These are phyloP conservation scores for Tetraneura akinire DNA, from an alignment of 1,140 invertebrate genomes.

Conservation along the genomic window DNA sequence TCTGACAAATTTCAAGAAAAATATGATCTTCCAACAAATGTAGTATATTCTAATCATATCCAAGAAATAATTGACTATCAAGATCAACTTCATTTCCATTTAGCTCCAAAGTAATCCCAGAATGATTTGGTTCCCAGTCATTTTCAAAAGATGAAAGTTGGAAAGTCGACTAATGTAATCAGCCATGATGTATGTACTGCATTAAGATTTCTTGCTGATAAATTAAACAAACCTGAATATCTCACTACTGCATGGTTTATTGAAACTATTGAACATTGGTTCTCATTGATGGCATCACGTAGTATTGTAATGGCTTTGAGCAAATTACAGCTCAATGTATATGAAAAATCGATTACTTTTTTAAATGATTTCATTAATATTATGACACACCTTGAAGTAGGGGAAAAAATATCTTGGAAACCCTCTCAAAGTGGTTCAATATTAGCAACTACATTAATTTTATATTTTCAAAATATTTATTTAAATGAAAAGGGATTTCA, in stretches of 20 bases:
- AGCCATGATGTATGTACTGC: background rate
- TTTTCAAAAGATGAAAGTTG: background rate
- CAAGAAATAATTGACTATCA: background rate
- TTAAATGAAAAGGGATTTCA: background rate
- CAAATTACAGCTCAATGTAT: background rate
- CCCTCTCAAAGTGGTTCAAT: background rate
- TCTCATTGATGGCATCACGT: background rate
- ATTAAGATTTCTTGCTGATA: background rate
- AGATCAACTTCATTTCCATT: background rate
- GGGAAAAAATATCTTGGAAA: background rate
- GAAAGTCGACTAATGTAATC: slow-evolving; percentile 4
- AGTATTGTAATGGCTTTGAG: background rate
- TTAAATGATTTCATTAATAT: background rate
- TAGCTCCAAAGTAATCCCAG: background rate
- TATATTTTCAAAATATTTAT: slow-evolving; percentile 12
- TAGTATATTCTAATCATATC: background rate
- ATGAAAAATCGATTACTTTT: background rate
- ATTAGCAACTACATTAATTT: background rate
- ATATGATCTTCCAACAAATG: background rate
- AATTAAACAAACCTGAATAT: background rate
- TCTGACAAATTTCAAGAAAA: background rate
- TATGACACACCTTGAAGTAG: background rate
- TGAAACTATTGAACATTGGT: background rate
- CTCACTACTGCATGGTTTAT: slow-evolving; percentile 9
- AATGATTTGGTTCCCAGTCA: background rate